Base-by-base conservation (phyloP, 2,113 vertebrate species). In the Kryptolebias marmoratus region DNA sequence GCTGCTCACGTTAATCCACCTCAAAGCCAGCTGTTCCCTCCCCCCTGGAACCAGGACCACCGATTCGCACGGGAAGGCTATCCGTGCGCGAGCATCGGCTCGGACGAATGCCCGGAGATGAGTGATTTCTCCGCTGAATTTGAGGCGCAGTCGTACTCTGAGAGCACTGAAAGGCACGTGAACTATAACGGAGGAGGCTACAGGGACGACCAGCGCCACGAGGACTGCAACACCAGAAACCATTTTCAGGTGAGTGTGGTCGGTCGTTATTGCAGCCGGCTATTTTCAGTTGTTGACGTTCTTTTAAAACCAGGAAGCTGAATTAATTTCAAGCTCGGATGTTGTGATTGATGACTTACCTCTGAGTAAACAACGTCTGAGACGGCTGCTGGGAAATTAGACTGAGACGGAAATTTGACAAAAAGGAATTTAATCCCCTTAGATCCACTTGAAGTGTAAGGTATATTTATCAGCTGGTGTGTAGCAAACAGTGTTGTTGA, bases 191-290 rank as follows among this genome's bases (percentile, higher is more conserved):
- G 90, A 55, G 92, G 77, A 73, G 85, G 80, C 61, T 83, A 83
- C 52, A 90, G 78, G 64, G 80, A 93, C 72, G 88, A 90, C 22
- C 91, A 92, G 63, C 87, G 48, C 75, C 88, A 72, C 11, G 92
- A 86, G 3, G 87, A 94, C 63, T 75, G 91, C 48, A 89, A 90
- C 61, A 88, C 88, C 5, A 91, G 93, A 28, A 92, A 94, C 45
- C 88, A 90, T 75, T 93, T 95, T 90, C 94, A 96, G 91, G 96
- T 98, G 86, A 80, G 81, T 79, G n/a, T 50, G 54, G 39, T 42
- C 1, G 5, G 1, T 10, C 10, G 8, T 42, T 42, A 9, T 8
- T 9, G 7, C 32, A 36, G 5, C 14, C n/a, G 63, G 36, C 49
- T 52, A 12, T 48, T 67, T 11, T n/a, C 27, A 48, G 54, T 15